These are phyloP conservation scores for Poecile montanus DNA, from an alignment of 2,797 vertebrate genomes.

Conservation along the genomic window DNA sequence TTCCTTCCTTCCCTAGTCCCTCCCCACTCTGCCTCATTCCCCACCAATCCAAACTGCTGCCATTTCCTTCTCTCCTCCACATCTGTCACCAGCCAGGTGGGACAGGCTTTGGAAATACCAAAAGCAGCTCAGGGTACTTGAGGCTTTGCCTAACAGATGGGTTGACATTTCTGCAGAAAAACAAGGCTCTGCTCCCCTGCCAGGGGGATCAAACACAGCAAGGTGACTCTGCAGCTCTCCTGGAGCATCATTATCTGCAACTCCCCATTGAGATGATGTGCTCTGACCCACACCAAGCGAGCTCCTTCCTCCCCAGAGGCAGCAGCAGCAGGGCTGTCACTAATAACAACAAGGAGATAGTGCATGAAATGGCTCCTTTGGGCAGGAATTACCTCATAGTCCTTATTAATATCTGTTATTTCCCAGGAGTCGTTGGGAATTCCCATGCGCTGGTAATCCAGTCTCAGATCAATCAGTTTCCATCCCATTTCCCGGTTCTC, in stretches of 20 bases:
- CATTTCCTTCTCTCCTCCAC: neutral
- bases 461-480: slow-evolving; percentile 73
- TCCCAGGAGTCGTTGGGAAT: slow-evolving; percentile 80
- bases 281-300: neutral
- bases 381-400: slow-evolving; percentile 78
- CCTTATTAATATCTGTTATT: slow-evolving; percentile 78
- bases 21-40: neutral
- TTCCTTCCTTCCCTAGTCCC: neutral
- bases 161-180: neutral
- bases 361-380: neutral
- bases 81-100: neutral
- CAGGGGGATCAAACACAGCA: slow-evolving; percentile 13
- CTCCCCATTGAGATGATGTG: neutral
- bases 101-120: neutral
- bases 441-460: slow-evolving; percentile 82
- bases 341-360: neutral
- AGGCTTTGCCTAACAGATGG: neutral
- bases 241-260: neutral
- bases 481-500: slow-evolving; percentile 75
- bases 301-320: neutral
- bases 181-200: neutral
- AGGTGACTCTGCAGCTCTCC: slow-evolving; percentile 12
- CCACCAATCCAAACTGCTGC: neutral
- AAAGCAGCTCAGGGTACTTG: neutral
- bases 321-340: neutral